These are phyloP conservation scores for Anisognathus igniventris DNA, from an alignment of 2,797 vertebrate species.

Conservation along the genomic window DNA sequence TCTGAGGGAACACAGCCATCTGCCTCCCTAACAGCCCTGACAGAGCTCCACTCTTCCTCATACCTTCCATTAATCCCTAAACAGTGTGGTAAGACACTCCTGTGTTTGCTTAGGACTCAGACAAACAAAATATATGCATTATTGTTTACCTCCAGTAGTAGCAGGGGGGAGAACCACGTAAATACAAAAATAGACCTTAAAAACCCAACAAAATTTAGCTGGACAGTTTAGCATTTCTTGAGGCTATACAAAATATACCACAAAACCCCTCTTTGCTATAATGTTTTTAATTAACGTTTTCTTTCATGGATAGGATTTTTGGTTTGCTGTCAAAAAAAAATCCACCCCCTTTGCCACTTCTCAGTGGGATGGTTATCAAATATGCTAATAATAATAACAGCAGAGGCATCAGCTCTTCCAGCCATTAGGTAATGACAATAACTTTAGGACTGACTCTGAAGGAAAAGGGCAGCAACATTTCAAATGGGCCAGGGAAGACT, in stretches of 20 bases:
- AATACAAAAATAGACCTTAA: not conserved
- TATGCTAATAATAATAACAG: not conserved
- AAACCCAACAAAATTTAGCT: not conserved
- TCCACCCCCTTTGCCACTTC: rapidly evolving
- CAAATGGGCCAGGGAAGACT: not conserved
- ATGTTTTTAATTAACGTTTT: not conserved
- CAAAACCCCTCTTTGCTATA: not conserved
- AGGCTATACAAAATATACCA: not conserved
- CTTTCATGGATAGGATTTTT: not conserved
- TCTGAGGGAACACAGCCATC: conserved; percentile 66
- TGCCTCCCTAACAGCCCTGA: conserved; percentile 68
- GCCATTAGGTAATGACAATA: not conserved
- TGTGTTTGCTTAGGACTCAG: conserved; percentile 65
- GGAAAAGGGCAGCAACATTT: not conserved
- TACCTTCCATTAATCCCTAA: conserved; percentile 76
- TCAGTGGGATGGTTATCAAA: not conserved
- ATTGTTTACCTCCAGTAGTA: not conserved
- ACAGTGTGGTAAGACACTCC: conserved; percentile 76
- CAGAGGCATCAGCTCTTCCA: not conserved
- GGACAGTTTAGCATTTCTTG: not conserved
- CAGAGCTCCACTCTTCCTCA: conserved; percentile 3
- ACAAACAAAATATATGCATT: conserved; percentile 44
- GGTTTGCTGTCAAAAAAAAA: not conserved
- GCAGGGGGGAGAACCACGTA: rapidly evolving
- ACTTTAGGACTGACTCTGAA: not conserved